phyloP scores from a whole-genome alignment of 2,113 vertebrate genomes.

The Amazona vittata region DNA sequence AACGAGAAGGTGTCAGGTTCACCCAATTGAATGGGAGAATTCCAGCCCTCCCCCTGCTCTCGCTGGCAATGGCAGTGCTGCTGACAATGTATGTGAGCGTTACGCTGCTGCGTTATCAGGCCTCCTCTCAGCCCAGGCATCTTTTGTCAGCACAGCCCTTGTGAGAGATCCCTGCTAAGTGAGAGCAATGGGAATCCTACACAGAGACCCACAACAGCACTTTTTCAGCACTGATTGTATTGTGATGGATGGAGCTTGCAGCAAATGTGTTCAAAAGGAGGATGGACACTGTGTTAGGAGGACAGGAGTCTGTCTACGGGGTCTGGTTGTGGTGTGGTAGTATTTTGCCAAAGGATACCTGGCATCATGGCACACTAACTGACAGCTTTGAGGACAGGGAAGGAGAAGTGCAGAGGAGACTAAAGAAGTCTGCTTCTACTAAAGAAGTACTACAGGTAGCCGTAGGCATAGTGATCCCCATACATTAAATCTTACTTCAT shows the following conservation, averaged over 20 bases:
- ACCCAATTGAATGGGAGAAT: conserved; percentile 61
- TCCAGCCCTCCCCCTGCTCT: conserved; percentile 59
- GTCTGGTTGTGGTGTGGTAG: not conserved
- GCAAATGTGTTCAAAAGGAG: not conserved
- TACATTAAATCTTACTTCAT: not conserved
- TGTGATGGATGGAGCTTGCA: not conserved
- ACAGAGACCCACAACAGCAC: rapidly evolving
- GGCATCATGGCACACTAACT: rapidly evolving
- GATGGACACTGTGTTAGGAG: not conserved
- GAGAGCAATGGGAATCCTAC: not conserved
- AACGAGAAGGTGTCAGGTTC: conserved; percentile 63
- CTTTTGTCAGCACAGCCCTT: not conserved
- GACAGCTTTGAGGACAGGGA: not conserved
- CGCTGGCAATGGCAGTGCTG: conserved; percentile 11
- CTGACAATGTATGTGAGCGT: conserved; percentile 29
- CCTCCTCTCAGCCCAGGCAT: not conserved
- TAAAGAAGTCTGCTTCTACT: not conserved
- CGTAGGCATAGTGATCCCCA: not conserved
- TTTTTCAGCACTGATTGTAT: not conserved
- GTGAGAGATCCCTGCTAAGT: not conserved
- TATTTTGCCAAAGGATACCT: not conserved
- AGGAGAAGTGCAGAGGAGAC: not conserved
- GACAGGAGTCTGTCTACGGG: not conserved
- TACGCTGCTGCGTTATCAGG: not conserved
- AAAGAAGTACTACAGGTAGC: not conserved